Conservation (phyloP, 2,888 invertebrate species). For the Dynastes hyllus region DNA sequence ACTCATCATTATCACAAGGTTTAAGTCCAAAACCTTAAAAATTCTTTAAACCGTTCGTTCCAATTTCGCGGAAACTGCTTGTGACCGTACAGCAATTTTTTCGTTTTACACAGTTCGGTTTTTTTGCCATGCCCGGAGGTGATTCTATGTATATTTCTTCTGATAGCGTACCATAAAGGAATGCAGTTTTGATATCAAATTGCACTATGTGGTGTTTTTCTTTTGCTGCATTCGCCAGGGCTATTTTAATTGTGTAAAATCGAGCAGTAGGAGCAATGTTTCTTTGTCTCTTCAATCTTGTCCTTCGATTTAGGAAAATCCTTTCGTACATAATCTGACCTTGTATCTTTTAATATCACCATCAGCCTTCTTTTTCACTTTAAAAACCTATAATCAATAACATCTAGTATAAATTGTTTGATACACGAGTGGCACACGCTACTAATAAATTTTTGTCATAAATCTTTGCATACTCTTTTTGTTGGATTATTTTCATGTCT, state of each 20-base stretch:
- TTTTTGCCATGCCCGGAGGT: slow-evolving; percentile 35
- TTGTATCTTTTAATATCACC: slow-evolving; percentile 16
- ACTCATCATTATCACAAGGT: slow-evolving; percentile 23
- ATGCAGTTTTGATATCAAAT: no score
- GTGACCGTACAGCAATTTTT: slow-evolving; percentile 51
- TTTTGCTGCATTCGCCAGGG: slow-evolving; percentile 53
- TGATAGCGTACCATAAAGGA: no score
- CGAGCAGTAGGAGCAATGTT: slow-evolving; percentile 56
- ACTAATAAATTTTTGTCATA: no score
- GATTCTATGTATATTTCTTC: slow-evolving; percentile 52
- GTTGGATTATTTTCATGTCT: no score
- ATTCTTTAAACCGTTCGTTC: slow-evolving; percentile 33
- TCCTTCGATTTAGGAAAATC: slow-evolving; percentile 52
- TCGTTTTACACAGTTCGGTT: slow-evolving; percentile 40
- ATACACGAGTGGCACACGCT: no score
- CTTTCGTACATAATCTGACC: slow-evolving; percentile 51
- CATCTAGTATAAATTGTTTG: no score
- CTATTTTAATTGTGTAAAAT: slow-evolving; percentile 52
- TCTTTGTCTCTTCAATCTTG: slow-evolving; percentile 54
- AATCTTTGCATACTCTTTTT: no score
- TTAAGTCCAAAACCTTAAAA: slow-evolving; percentile 39
- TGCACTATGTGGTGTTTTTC: slow-evolving; percentile 50
- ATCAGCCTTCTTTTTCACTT: no score
- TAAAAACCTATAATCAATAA: no score
- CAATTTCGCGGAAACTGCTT: slow-evolving; percentile 55